Evolutionary conservation across 2,888 invertebrate species (phyloP), one percentile per base, ranked within the genome.

Genomic region (Agonopterix subpropinquella): DNA sequence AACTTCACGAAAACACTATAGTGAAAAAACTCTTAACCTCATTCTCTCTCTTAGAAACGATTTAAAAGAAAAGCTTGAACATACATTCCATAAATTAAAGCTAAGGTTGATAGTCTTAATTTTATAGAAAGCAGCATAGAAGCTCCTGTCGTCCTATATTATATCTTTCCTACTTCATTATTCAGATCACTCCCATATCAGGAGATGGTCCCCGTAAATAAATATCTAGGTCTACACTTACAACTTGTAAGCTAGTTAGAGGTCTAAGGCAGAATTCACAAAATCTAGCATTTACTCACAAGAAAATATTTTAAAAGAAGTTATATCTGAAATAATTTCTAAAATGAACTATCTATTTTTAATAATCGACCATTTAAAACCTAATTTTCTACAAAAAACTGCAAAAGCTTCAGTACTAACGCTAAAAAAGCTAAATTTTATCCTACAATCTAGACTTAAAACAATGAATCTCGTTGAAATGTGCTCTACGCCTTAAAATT

Each of bases 161-260:
- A 65, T 64, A 64, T 62, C 70, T 63, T 61, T 62, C 60, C 65
- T 62, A 63, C 65, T 70, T 69, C 68, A 66, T 73, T 73, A 69
- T 67, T 76, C 76, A 76, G 80, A 80, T 73, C 85, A 76, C 77
- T 80, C 81, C 79, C 54, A 44, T 41, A 46, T 28, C 50, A 67
- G 76, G 85, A 87, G 82, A 74, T 87, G 87, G 87, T 87, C 87
- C 87, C 87, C 80, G 60, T 82, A 81, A 75, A 70, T 65, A 70
- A 72, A 70, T 72, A 56, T 65, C 59, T 73, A 77, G 57, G 59
- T 62, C 72, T 79, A 78, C 65, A 51, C 77, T 79, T 78, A 78
- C 55, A 52, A 52, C 56, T 56, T 54, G 65, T 75, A 74, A 76
- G 71, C 74, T 80, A 60, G 58, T 62, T 64, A 48, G 57, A 64